Conservation (phyloP, 1,140 invertebrate genomes). For the Drosophila rufa region DNA sequence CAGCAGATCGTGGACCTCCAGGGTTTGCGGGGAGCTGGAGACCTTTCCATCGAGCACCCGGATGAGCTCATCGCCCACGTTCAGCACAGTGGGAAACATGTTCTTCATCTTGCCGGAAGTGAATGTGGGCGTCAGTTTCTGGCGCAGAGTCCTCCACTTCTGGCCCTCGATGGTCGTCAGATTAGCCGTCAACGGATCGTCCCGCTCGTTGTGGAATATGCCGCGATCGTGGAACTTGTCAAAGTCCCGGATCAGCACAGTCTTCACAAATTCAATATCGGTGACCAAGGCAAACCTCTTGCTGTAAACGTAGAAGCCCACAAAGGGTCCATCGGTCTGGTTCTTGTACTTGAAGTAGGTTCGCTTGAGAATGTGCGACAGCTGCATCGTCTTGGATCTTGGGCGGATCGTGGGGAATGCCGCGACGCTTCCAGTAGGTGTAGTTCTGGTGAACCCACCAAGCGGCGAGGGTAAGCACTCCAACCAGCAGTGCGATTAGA, state of each 20-base stretch:
- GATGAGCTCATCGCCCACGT: slow-evolving; percentile 43
- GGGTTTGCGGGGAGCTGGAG: neutral
- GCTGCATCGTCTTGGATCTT: slow-evolving; percentile 32
- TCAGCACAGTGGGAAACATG: slow-evolving; percentile 85
- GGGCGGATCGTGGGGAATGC: slow-evolving; percentile 81
- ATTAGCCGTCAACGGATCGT: slow-evolving; percentile 85
- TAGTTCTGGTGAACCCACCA: slow-evolving; percentile 30
- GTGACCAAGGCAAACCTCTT: slow-evolving; percentile 28
- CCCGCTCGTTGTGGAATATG: slow-evolving; percentile 83
- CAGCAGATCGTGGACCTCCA: slow-evolving; percentile 68
- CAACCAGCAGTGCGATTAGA: slow-evolving; percentile 14
- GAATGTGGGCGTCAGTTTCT: slow-evolving; percentile 86
- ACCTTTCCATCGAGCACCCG: slow-evolving; percentile 28
- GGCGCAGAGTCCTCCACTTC: slow-evolving; percentile 86
- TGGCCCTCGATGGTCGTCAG: slow-evolving; percentile 85
- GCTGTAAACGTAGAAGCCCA: slow-evolving; percentile 51
- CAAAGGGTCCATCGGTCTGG: slow-evolving; percentile 57
- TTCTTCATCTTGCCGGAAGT: slow-evolving; percentile 86
- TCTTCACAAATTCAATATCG: slow-evolving; percentile 82
- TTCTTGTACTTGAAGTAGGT: slow-evolving; percentile 52
- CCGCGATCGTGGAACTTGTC: slow-evolving; percentile 86
- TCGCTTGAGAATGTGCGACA: slow-evolving; percentile 24
- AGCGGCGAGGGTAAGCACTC: slow-evolving; percentile 9
- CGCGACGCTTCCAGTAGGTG: slow-evolving; percentile 79
- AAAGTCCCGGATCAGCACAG: slow-evolving; percentile 87